Evolutionary conservation across 1,140 invertebrate genomes (phyloP).

Genomic region (Drosophila pruinosa): DNA sequence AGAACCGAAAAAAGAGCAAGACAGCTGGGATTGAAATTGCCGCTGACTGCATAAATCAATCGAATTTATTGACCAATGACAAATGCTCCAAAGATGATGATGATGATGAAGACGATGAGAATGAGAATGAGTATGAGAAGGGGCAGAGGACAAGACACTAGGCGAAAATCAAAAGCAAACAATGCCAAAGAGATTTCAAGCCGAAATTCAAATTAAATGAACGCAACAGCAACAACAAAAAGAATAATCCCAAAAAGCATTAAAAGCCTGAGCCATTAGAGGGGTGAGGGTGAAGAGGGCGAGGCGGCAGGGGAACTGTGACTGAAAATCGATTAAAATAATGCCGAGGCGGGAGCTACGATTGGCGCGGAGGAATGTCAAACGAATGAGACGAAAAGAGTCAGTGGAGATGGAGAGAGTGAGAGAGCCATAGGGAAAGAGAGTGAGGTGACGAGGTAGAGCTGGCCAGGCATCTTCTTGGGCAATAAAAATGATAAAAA

Average conservation of each 20-base stretch:
- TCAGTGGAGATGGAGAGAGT: not conserved
- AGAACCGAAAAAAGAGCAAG: not conserved
- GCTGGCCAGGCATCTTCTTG: conserved; percentile 14
- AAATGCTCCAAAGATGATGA: conserved; percentile 43
- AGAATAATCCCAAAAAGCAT: conserved; percentile 55
- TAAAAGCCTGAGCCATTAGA: conserved; percentile 41
- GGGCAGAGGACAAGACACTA: not conserved
- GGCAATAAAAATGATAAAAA: conserved; percentile 67
- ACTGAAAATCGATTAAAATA: conserved; percentile 73
- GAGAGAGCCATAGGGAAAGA: not conserved
- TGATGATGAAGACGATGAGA: not conserved
- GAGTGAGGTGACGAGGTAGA: not conserved
- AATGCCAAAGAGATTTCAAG: conserved; percentile 39
- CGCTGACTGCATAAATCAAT: conserved; percentile 62
- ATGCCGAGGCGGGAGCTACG: conserved; percentile 45
- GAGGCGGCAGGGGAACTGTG: not conserved
- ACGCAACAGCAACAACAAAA: conserved; percentile 18
- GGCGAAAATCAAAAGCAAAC: conserved; percentile 42
- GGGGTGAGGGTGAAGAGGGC: not conserved
- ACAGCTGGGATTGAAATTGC: conserved; percentile 47
- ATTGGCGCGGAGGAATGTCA: conserved; percentile 68
- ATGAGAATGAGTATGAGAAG: not conserved
- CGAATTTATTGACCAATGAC: conserved; percentile 75
- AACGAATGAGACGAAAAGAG: conserved; percentile 41
- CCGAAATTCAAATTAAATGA: conserved; percentile 64